These are phyloP conservation scores for Apotomis betuletana DNA, from an alignment of 2,888 invertebrate species.

Conservation along the genomic window DNA sequence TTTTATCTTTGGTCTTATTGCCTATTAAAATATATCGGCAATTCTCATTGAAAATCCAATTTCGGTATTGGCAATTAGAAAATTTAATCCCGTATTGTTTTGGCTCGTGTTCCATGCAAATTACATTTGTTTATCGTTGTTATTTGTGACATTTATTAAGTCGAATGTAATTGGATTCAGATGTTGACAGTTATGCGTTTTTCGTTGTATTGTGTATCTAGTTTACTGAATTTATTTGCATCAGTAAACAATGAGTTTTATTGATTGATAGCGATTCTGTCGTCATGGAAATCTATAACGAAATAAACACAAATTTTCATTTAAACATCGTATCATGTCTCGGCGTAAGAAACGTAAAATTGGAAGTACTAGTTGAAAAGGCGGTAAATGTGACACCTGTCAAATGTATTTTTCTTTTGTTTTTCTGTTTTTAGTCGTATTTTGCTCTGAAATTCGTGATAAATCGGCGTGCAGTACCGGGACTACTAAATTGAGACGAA, in stretches of 20 bases:
- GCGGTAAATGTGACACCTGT: too few relatives aligned
- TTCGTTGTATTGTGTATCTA: neutral
- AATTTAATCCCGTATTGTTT: constrained; percentile 23
- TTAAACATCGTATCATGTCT: too few relatives aligned
- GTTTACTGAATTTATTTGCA: neutral
- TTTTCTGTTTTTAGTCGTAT: too few relatives aligned
- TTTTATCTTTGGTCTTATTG: constrained; percentile 65
- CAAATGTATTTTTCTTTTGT: too few relatives aligned
- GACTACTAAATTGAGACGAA: too few relatives aligned
- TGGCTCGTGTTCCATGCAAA: constrained; percentile 16
- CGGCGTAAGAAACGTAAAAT: too few relatives aligned
- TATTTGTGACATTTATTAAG: constrained; percentile 20
- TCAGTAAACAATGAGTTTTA: neutral
- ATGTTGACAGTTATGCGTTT: neutral
- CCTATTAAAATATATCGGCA: constrained; percentile 75
- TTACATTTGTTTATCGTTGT: constrained; percentile 29
- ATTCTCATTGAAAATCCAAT: constrained; percentile 75
- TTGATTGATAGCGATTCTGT: neutral
- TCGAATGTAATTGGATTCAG: neutral
- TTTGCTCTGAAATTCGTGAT: too few relatives aligned
- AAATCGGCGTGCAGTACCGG: too few relatives aligned
- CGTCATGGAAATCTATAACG: too few relatives aligned
- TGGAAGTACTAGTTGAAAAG: too few relatives aligned
- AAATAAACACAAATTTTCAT: too few relatives aligned
- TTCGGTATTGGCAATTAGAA: constrained; percentile 73